A percentile compares a stretch with the other conserved stretches of the same genome.
Conservation (phyloP, 2,888 invertebrate genomes). For the Chloromyia formosa region DNA sequence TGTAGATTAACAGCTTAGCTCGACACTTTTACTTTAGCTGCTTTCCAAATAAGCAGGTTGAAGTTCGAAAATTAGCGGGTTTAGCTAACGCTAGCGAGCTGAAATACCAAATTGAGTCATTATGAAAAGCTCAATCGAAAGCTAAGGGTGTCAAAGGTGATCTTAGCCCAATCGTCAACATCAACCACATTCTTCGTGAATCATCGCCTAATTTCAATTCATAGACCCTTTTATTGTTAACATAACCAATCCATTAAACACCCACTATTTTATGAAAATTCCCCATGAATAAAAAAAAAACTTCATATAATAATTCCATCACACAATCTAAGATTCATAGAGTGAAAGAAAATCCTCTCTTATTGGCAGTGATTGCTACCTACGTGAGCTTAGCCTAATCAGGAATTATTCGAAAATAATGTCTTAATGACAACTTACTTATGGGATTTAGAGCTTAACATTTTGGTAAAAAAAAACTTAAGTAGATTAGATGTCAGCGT, state of each 20-base stretch:
- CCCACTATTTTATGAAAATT: slow-evolving; percentile 18
- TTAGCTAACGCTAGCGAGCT: no score
- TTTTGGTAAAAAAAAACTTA: slow-evolving; percentile 23
- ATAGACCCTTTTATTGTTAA: slow-evolving; percentile 9
- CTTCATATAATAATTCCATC: slow-evolving; percentile 16
- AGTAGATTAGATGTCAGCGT: slow-evolving; percentile 13
- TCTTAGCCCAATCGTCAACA: no score
- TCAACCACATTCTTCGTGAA: background rate
- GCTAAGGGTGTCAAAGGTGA: no score
- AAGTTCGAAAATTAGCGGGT: no score
- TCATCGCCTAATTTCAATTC: slow-evolving; percentile 13
- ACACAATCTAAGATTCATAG: slow-evolving; percentile 13
- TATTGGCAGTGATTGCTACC: background rate
- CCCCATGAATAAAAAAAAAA: slow-evolving; percentile 16
- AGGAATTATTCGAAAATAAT: slow-evolving; percentile 25
- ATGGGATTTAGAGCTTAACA: slow-evolving; percentile 25
- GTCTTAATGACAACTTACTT: slow-evolving; percentile 42
- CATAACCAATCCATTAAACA: slow-evolving; percentile 15
- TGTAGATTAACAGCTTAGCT: no score
- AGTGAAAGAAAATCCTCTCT: background rate
- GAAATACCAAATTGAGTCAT: no score
- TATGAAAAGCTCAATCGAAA: no score
- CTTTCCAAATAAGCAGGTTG: no score
- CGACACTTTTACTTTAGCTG: no score
- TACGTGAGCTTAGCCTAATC: background rate